Conservation (phyloP, 2,113 vertebrate species). For the Gulo gulo region DNA sequence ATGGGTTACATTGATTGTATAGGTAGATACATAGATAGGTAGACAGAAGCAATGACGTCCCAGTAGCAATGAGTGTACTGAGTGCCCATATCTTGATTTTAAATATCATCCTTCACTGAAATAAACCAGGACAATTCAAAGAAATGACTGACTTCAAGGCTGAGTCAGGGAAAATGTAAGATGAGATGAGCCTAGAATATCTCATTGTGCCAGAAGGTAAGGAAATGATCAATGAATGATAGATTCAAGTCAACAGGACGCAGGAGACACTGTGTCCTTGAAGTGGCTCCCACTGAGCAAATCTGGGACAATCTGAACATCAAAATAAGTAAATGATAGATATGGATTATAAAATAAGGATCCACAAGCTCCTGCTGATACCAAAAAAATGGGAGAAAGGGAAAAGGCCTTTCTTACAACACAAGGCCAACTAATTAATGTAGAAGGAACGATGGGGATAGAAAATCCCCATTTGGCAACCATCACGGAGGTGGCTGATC, state of each 20-base stretch:
- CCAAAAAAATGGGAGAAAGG: background rate
- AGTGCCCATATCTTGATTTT: background rate
- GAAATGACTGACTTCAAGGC: background rate
- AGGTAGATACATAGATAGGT: background rate
- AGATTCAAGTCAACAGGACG: background rate
- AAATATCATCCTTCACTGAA: background rate
- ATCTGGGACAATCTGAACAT: background rate
- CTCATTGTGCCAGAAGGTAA: background rate
- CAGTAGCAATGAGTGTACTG: background rate
- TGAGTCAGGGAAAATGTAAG: background rate
- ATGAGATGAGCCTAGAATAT: background rate
- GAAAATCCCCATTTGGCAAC: background rate
- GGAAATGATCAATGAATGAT: background rate
- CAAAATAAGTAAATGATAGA: background rate
- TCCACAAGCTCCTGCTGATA: background rate
- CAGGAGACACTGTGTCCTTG: background rate
- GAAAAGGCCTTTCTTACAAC: background rate
- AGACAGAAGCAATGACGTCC: background rate
- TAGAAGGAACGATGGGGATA: background rate
- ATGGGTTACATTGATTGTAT: background rate
- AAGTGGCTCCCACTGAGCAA: background rate
- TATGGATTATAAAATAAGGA: slow-evolving; percentile 2
- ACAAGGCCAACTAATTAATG: background rate
- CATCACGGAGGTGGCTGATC: background rate
- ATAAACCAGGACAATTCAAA: background rate